Evolutionary conservation across 2,797 vertebrate genomes (phyloP).

Genomic region (Betta splendens): DNA sequence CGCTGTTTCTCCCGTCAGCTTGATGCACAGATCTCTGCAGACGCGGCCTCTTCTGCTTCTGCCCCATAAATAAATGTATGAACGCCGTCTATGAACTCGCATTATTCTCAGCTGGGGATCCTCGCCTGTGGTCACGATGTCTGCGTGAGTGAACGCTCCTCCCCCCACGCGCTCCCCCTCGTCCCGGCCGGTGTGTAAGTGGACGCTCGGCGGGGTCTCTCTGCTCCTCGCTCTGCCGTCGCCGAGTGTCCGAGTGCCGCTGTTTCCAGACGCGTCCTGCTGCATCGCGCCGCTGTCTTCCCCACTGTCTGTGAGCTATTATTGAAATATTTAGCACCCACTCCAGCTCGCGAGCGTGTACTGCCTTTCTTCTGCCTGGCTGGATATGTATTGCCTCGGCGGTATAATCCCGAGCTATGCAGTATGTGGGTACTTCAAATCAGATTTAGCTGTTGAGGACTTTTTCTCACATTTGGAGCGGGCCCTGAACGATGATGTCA

Average conservation of each 20-base stretch:
- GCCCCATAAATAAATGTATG: constrained; percentile 54
- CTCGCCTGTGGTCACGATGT: constrained; percentile 33
- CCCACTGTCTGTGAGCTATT: constrained; percentile 53
- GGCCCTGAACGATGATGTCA: constrained; percentile 55
- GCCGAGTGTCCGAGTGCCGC: constrained; percentile 42
- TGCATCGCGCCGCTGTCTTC: constrained; percentile 56
- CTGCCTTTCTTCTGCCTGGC: constrained; percentile 51
- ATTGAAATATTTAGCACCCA: constrained; percentile 76
- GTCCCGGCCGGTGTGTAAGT: constrained; percentile 58
- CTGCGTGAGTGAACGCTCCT: constrained; percentile 31
- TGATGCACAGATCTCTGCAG: constrained; percentile 22
- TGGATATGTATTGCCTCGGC: constrained; percentile 52
- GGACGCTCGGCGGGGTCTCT: constrained; percentile 22
- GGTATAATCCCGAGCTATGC: constrained; percentile 31
- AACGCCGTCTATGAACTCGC: constrained; percentile 37
- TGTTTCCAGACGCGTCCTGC: constrained; percentile 64
- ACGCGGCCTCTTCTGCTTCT: constrained; percentile 20
- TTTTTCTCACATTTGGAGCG: constrained; percentile 28
- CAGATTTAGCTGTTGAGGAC: constrained; percentile 43
- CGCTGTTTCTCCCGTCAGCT: constrained; percentile 13
- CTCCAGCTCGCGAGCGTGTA: constrained; percentile 45
- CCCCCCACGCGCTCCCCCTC: constrained; percentile 47
- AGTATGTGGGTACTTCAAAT: constrained; percentile 38
- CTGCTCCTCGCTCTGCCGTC: constrained; percentile 43
- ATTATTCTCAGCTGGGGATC: constrained; percentile 29